phyloP scores from a whole-genome alignment of 2,113 vertebrate genomes.

The Camarhynchus parvulus region DNA sequence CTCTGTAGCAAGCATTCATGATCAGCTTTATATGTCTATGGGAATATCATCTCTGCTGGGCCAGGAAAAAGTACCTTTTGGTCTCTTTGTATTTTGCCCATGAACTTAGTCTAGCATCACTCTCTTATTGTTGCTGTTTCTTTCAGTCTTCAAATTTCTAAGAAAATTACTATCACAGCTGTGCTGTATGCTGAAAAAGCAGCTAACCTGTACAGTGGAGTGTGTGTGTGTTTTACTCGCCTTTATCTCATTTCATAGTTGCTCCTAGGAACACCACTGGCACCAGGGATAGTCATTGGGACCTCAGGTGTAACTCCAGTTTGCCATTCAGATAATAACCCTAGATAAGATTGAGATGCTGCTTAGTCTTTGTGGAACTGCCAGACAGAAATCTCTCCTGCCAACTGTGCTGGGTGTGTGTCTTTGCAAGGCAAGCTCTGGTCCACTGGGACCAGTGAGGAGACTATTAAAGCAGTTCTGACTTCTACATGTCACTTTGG shows the following conservation, averaged over 20 bases:
- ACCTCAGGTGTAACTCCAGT: background rate
- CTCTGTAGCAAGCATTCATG: slow-evolving; percentile 12
- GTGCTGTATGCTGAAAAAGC: background rate
- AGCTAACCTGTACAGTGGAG: background rate
- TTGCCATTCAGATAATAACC: background rate
- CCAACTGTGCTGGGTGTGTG: background rate
- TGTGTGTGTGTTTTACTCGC: background rate
- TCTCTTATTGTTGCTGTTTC: background rate
- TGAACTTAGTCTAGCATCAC: background rate
- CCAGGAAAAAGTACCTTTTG: slow-evolving; percentile 6
- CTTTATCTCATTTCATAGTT: background rate
- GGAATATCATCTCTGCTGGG: background rate
- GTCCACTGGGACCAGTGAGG: background rate
- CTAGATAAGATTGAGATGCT: background rate
- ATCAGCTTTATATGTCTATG: background rate
- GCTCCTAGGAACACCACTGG: background rate
- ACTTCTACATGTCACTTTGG: slow-evolving; percentile 1
- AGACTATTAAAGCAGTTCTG: slow-evolving; percentile 19
- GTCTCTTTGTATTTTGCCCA: background rate
- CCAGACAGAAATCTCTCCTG: background rate
- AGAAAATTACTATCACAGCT: background rate
- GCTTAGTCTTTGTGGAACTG: background rate
- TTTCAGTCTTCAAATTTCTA: background rate
- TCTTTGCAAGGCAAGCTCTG: background rate
- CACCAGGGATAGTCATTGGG: background rate